These are phyloP conservation scores for Chromoteleia sp. DNA, from an alignment of 2,888 invertebrate species.

Conservation along the genomic window DNA sequence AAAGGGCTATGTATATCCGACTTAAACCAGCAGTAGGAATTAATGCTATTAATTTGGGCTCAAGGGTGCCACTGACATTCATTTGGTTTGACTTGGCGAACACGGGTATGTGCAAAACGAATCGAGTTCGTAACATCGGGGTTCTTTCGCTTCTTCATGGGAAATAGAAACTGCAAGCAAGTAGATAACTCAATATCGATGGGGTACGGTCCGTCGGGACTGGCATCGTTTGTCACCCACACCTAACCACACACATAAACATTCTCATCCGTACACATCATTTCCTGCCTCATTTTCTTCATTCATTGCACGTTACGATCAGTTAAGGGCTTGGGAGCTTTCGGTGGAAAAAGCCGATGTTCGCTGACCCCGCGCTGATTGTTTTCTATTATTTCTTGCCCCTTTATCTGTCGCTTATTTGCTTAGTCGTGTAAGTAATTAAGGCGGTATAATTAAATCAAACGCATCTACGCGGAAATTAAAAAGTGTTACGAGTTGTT, in stretches of 20 bases:
- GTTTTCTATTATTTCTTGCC: conserved; percentile 42
- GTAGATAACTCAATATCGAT: conserved; percentile 83
- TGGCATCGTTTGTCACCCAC: conserved; percentile 69
- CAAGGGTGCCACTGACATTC: conserved; percentile 83
- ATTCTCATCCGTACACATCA: conserved; percentile 6
- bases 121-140: conserved; percentile 42
- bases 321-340: conserved; percentile 30
- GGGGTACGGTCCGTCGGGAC: conserved; percentile 73
- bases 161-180: conserved; percentile 74
- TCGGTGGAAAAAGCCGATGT: not conserved
- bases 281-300: conserved; percentile 48
- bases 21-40: conserved; percentile 67
- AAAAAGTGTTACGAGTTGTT: conserved; percentile 49
- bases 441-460: conserved; percentile 19
- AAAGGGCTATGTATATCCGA: conserved; percentile 45
- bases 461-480: conserved; percentile 15
- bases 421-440: conserved; percentile 30
- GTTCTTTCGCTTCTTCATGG: conserved; percentile 58
- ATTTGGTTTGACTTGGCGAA: conserved; percentile 77
- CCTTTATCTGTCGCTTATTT: conserved; percentile 22
- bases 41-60: conserved; percentile 82
- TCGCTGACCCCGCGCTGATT: conserved; percentile 19
- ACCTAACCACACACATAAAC: conserved; percentile 8
- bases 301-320: conserved; percentile 44
- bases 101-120: conserved; percentile 71